phyloP scores from a whole-genome alignment of 2,888 invertebrate genomes.

The Clostera curtula region DNA sequence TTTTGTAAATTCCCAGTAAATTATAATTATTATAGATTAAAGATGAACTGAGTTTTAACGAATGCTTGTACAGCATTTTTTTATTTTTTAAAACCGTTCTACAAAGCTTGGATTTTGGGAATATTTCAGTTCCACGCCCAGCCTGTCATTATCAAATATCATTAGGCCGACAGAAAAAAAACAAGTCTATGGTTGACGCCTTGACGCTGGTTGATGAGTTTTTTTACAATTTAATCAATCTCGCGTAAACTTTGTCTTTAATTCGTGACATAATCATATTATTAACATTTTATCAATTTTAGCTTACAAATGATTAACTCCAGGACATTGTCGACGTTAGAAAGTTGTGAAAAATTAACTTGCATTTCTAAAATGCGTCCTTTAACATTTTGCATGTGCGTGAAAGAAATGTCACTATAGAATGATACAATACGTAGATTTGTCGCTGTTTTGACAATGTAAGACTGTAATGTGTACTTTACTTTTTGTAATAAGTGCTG shows the following conservation, averaged over 20 bases:
- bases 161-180: conserved; percentile 21
- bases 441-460: conserved; percentile 53
- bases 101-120: no score
- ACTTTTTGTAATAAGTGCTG: conserved; percentile 20
- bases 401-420: conserved; percentile 62
- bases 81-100: no score
- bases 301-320: conserved; percentile 39
- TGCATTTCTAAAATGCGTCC: conserved; percentile 44
- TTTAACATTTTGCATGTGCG: conserved; percentile 62
- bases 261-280: conserved; percentile 25
- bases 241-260: conserved; percentile 17
- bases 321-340: conserved; percentile 18
- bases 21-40: no score
- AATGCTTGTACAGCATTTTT: no score
- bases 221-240: conserved; percentile 33
- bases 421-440: conserved; percentile 37
- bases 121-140: no score
- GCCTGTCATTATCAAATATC: no score
- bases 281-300: conserved; percentile 16
- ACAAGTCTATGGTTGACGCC: conserved; percentile 63
- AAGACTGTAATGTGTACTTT: conserved; percentile 28
- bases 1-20: no score
- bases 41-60: no score
- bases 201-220: conserved; percentile 51
- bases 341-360: conserved; percentile 25